Percentiles rank a stretch among this genome's conserved stretches.
phyloP scores from a whole-genome alignment of 2,888 invertebrate genomes.

The Pandemis corylana region DNA sequence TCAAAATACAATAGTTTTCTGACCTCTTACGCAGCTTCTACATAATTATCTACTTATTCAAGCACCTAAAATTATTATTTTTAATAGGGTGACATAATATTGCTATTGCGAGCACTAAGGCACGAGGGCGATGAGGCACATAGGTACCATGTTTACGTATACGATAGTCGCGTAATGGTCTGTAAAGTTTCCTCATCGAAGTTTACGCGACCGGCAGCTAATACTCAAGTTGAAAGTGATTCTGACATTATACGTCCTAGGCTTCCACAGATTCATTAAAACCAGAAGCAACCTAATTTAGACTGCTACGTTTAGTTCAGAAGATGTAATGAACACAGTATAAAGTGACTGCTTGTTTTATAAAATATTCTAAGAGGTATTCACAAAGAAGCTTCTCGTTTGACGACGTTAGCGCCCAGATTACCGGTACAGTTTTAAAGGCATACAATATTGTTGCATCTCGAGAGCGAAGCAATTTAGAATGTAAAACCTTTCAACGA shows the following conservation, averaged over 20 bases:
- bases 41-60: neutral
- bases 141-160: conserved; percentile 29
- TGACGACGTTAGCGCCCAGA: neutral
- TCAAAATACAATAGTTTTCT: neutral
- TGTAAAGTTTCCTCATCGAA: conserved; percentile 77
- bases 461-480: conserved; percentile 1
- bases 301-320: neutral
- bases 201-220: conserved; percentile 64
- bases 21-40: neutral
- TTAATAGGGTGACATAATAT: conserved; percentile 34
- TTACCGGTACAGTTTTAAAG: neutral
- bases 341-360: neutral
- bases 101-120: conserved; percentile 30
- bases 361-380: neutral
- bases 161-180: conserved; percentile 60
- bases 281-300: conserved; percentile 3
- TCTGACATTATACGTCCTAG: conserved; percentile 49
- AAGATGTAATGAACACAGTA: neutral
- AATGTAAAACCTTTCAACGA: conserved; percentile 10
- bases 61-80: conserved; percentile 31
- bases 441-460: neutral
- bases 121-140: conserved; percentile 15
- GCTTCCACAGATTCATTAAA: conserved; percentile 23
- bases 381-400: neutral
- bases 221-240: conserved; percentile 63